A percentile compares a stretch with the other conserved stretches of the same genome.
phyloP scores from a whole-genome alignment of 1,140 invertebrate genomes.

The Lucilia cuprina region DNA sequence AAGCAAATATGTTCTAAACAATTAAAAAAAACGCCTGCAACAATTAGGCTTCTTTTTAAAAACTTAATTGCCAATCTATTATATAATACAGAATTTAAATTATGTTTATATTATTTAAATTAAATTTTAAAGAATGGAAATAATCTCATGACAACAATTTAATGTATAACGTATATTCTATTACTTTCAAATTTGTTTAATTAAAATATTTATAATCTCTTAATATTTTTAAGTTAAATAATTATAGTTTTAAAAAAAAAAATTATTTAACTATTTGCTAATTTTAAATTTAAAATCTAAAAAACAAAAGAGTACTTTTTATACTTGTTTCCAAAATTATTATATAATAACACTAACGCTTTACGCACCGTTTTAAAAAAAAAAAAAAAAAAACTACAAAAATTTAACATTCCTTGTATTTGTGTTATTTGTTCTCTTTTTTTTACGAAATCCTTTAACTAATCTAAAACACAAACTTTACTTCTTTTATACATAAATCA shows the following conservation, averaged over 20 bases:
- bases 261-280: slow-evolving; percentile 9
- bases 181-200: not conserved
- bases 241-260: not conserved
- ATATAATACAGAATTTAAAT: not conserved
- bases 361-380: not conserved
- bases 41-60: too few species aligned
- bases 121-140: not conserved
- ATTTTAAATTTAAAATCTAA: slow-evolving; percentile 12
- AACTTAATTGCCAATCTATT: not conserved
- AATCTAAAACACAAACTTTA: not conserved
- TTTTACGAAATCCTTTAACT: not conserved
- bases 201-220: slow-evolving; percentile 22
- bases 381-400: too few species aligned
- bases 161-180: slow-evolving; percentile 18
- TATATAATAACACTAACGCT: slow-evolving; percentile 23
- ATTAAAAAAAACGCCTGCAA: too few species aligned
- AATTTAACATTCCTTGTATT: not conserved
- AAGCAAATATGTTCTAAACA: too few species aligned
- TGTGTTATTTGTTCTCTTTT: not conserved
- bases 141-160: not conserved
- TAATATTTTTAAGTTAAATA: slow-evolving; percentile 17
- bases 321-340: slow-evolving; percentile 21
- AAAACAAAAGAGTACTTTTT: not conserved
- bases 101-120: not conserved
- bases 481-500: not conserved